A percentile compares a stretch with the other conserved stretches of the same genome.
These are phyloP conservation scores for Antheraea mylitta DNA, from an alignment of 1,140 invertebrate genomes.

Conservation along the genomic window DNA sequence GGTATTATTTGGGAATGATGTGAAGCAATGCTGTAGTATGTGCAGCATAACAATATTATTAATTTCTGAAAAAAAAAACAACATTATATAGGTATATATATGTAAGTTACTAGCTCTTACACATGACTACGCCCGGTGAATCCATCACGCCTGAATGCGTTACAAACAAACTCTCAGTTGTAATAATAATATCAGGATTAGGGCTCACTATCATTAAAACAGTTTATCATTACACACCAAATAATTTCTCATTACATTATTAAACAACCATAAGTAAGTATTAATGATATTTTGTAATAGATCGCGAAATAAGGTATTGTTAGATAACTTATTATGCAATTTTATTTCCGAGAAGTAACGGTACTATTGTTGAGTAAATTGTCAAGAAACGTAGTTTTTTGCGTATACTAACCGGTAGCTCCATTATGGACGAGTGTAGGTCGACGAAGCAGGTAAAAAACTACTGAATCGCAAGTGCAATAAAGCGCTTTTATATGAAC, in stretches of 20 bases:
- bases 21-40: constrained; percentile 46
- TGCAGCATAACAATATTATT: constrained; percentile 53
- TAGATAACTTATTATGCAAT: not conserved
- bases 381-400: not conserved
- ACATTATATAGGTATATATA: constrained; percentile 14
- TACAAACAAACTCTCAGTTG: too few species aligned
- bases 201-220: too few species aligned
- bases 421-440: constrained; percentile 55
- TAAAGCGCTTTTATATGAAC: constrained; percentile 65
- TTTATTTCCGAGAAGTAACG: constrained; percentile 9
- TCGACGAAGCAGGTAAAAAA: constrained; percentile 53
- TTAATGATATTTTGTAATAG: not conserved
- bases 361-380: constrained; percentile 1
- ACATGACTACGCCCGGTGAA: too few species aligned
- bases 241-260: too few species aligned
- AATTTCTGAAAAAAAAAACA: constrained; percentile 58
- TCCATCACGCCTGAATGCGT: too few species aligned
- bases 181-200: too few species aligned
- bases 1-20: constrained; percentile 61
- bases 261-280: not conserved
- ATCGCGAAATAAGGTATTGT: constrained; percentile 1
- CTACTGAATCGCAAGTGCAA: constrained; percentile 53
- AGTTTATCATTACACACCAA: too few species aligned
- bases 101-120: too few species aligned
- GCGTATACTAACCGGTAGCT: constrained; percentile 53